phyloP scores from a whole-genome alignment of 2,888 invertebrate species.

The Callosobruchus maculatus region DNA sequence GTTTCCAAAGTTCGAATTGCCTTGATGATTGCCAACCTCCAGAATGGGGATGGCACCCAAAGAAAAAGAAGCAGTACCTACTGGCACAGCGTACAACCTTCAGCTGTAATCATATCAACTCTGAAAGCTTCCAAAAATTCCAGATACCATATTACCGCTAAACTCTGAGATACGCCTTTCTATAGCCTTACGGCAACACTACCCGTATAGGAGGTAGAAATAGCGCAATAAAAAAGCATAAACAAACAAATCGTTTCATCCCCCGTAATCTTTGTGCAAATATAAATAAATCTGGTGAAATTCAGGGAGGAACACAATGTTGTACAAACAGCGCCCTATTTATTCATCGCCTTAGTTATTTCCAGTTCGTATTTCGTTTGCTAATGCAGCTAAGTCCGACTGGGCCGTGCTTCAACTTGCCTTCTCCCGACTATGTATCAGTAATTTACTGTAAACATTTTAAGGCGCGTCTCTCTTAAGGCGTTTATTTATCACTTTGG shows the following conservation, averaged over 20 bases:
- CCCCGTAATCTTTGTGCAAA: background rate
- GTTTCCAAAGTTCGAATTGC: no score
- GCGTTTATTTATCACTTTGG: constrained; percentile 8
- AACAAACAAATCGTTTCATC: background rate
- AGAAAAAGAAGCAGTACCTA: no score
- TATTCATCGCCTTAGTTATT: constrained; percentile 32
- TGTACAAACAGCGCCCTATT: constrained; percentile 24
- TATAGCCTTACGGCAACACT: no score
- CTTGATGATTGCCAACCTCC: no score
- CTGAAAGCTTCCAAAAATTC: no score
- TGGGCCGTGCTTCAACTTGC: background rate
- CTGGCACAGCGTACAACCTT: no score
- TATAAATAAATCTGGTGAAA: background rate
- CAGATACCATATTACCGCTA: no score
- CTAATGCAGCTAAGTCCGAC: constrained; percentile 23
- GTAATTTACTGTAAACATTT: constrained; percentile 16
- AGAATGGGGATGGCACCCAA: no score
- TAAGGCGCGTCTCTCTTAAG: constrained; percentile 8
- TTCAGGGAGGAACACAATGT: constrained; percentile 12
- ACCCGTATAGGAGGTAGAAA: no score
- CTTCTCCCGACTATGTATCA: constrained; percentile 5
- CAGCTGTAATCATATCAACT: no score
- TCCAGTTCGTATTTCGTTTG: constrained; percentile 24
- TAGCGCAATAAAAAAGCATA: background rate
- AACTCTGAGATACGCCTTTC: no score